These are phyloP conservation scores for Steinernema hermaphroditum DNA, from an alignment of 2,888 invertebrate genomes.

Conservation along the genomic window DNA sequence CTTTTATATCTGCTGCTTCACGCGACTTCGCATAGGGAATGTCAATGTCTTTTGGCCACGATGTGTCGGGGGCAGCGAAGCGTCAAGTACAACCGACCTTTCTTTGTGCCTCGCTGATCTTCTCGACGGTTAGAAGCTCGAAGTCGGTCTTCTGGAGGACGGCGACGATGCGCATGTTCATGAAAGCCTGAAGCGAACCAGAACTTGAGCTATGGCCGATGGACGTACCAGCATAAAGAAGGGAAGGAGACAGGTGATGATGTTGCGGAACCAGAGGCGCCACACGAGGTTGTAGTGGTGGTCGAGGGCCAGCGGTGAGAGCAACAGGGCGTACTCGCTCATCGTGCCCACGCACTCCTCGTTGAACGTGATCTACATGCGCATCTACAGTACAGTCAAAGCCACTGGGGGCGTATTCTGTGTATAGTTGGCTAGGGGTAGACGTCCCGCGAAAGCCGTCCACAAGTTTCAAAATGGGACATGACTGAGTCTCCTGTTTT, in stretches of 20 bases:
- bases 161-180: constrained; percentile 54
- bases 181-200: constrained; percentile 32
- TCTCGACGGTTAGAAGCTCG: constrained; percentile 35
- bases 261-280: constrained; percentile 43
- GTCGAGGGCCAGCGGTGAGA: constrained; percentile 49
- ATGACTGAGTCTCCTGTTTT: no score
- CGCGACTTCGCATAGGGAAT: no score
- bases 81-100: constrained; percentile 44
- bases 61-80: no score
- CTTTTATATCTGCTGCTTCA: no score
- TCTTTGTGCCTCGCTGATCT: constrained; percentile 49
- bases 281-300: constrained; percentile 48
- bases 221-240: constrained; percentile 50
- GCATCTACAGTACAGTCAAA: no score
- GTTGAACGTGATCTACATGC: constrained; percentile 43
- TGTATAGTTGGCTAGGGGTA: no score
- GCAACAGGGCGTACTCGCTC: constrained; percentile 50
- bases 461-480: no score
- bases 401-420: no score
- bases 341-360: constrained; percentile 53
- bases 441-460: no score
- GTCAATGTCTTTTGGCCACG: no score
- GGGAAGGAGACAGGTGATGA: constrained; percentile 58
- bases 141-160: constrained; percentile 37
- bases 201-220: background rate